These are phyloP conservation scores for Nemoura dubitans DNA, from an alignment of 2,888 invertebrate species.

Conservation along the genomic window DNA sequence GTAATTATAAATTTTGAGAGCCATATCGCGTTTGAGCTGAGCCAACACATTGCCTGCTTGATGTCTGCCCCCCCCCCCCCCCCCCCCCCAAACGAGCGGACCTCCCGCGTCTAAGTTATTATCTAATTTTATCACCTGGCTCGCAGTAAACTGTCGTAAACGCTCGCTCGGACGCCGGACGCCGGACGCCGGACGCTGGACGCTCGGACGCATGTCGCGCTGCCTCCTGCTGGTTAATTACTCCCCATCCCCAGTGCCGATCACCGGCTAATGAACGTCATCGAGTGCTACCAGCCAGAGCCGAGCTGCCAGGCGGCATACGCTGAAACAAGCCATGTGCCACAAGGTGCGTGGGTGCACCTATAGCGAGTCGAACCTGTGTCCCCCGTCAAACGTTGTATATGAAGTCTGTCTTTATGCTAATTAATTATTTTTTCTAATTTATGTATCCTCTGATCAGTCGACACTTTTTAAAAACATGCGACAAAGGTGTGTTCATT, in stretches of 20 bases:
- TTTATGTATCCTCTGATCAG: slow-evolving; percentile 7
- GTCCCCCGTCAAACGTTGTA: not conserved
- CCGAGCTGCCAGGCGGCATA: not conserved
- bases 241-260: not conserved
- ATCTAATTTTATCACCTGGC: not conserved
- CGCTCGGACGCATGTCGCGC: no score
- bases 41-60: no score
- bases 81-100: not conserved
- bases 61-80: not conserved
- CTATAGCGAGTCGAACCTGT: no score
- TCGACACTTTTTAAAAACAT: not conserved
- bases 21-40: not conserved
- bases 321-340: not conserved
- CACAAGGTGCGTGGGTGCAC: not conserved
- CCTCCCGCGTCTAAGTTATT: not conserved
- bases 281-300: not conserved
- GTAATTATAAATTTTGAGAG: no score
- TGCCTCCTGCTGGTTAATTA: not conserved
- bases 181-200: no score
- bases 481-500: not conserved
- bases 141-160: not conserved
- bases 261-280: not conserved
- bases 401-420: not conserved
- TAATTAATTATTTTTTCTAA: not conserved
- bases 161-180: not conserved